A percentile compares a stretch with the other conserved stretches of the same genome.
phyloP scores from a whole-genome alignment of 2,797 vertebrate species.

The Karalla daura region DNA sequence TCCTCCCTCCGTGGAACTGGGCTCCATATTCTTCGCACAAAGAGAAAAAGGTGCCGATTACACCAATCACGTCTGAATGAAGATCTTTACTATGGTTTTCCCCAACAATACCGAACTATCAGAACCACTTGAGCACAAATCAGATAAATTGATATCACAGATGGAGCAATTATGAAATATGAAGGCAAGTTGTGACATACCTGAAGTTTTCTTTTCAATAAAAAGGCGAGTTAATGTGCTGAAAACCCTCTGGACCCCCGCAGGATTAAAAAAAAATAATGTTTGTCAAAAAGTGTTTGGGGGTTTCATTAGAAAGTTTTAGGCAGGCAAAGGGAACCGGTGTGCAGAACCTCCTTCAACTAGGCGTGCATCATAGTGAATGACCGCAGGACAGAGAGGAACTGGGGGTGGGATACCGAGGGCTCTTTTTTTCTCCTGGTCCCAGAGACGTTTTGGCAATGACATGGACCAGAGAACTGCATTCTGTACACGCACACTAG shows the following conservation, averaged over 20 bases:
- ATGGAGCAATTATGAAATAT: not conserved
- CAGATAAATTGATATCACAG: not conserved
- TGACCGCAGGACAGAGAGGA: slow-evolving; percentile 72
- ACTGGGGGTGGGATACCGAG: slow-evolving; percentile 81
- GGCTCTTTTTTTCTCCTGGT: slow-evolving; percentile 76
- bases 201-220: slow-evolving; percentile 70
- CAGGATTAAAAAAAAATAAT: slow-evolving; percentile 52
- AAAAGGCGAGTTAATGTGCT: slow-evolving; percentile 57
- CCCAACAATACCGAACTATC: not conserved
- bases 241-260: slow-evolving; percentile 62
- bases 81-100: slow-evolving; percentile 1
- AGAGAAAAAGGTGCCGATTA: slow-evolving; percentile 81
- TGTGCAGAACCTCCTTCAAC: slow-evolving; percentile 78
- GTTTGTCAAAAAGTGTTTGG: slow-evolving; percentile 84
- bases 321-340: slow-evolving; percentile 78
- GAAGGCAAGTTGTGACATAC: slow-evolving; percentile 67
- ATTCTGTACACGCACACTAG: slow-evolving; percentile 85
- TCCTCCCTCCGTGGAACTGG: slow-evolving; percentile 82
- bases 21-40: slow-evolving; percentile 87
- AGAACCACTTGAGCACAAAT: not conserved
- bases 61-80: slow-evolving; percentile 72
- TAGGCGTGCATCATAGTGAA: slow-evolving; percentile 85
- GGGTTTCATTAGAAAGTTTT: slow-evolving; percentile 86
- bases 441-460: slow-evolving; percentile 81
- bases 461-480: slow-evolving; percentile 60